phyloP scores from a whole-genome alignment of 2,113 vertebrate species.

The Amphiprion percula region DNA sequence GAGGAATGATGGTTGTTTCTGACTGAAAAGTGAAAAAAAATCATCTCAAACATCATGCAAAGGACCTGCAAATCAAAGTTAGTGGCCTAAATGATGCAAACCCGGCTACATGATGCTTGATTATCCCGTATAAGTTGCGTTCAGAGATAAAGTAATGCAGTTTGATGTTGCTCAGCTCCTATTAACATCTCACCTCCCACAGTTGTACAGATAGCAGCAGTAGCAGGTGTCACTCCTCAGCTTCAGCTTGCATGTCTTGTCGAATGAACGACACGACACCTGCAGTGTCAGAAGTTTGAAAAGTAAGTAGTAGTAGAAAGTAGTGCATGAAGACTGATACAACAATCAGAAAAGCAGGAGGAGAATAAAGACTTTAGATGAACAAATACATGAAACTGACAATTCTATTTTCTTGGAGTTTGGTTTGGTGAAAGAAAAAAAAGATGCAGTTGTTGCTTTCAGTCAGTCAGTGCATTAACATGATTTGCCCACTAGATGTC shows the following conservation, averaged over 20 bases:
- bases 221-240: slow-evolving; percentile 93
- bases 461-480: slow-evolving; percentile 28
- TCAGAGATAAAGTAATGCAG: background rate
- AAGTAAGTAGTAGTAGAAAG: background rate
- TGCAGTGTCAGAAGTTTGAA: slow-evolving; percentile 54
- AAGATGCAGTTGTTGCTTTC: background rate
- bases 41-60: background rate
- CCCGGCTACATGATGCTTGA: background rate
- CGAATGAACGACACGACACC: slow-evolving; percentile 88
- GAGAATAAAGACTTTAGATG: background rate
- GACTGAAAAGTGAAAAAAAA: no score
- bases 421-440: background rate
- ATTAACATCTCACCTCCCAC: slow-evolving; percentile 86
- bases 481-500: slow-evolving; percentile 56
- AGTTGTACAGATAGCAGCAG: slow-evolving; percentile 95
- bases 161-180: background rate
- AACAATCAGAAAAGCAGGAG: background rate
- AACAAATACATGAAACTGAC: background rate
- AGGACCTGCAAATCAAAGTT: background rate
- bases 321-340: background rate
- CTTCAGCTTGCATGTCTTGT: slow-evolving; percentile 87
- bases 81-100: background rate
- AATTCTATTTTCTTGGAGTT: background rate
- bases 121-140: background rate
- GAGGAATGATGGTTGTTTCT: no score